Percentiles rank a stretch among this genome's conserved stretches.
Evolutionary conservation across 2,888 invertebrate species (phyloP).

Genomic region (Scaptomyza polygonia): DNA sequence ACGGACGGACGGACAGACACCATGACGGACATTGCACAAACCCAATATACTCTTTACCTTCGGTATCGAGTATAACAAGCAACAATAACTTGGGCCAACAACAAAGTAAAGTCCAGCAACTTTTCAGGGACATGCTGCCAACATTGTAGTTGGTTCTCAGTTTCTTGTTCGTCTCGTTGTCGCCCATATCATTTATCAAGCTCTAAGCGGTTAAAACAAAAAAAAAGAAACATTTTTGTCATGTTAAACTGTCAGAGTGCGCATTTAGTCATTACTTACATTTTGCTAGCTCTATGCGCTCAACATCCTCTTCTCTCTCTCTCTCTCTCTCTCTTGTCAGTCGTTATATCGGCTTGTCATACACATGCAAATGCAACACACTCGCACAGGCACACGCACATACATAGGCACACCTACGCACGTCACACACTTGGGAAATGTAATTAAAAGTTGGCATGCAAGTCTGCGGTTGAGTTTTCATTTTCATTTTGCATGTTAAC

Average conservation of each 20-base stretch:
- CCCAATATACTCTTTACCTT: too few relatives aligned
- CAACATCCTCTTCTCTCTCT: background rate
- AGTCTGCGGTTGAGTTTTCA: constrained; percentile 69
- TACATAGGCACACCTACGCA: constrained; percentile 16
- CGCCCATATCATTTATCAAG: constrained; percentile 75
- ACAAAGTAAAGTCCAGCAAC: constrained; percentile 44
- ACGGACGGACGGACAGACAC: too few relatives aligned
- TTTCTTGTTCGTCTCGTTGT: constrained; percentile 42
- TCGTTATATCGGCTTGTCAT: constrained; percentile 45
- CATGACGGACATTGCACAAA: too few relatives aligned
- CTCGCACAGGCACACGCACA: constrained; percentile 9
- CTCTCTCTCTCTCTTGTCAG: constrained; percentile 35
- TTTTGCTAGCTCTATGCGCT: constrained; percentile 43
- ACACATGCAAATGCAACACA: constrained; percentile 61
- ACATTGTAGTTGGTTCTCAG: constrained; percentile 35
- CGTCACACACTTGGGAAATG: constrained; percentile 54
- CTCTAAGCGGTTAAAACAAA: constrained; percentile 62
- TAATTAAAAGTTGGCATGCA: constrained; percentile 76
- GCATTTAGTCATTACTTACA: constrained; percentile 81
- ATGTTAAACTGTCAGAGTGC: constrained; percentile 81
- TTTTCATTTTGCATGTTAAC: constrained; percentile 40
- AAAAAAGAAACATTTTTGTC: constrained; percentile 77
- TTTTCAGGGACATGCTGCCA: constrained; percentile 40
- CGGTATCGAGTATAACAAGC: too few relatives aligned
- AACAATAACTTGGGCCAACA: constrained; percentile 35